phyloP scores from a whole-genome alignment of 2,888 invertebrate species.

The Deilephila elpenor region DNA sequence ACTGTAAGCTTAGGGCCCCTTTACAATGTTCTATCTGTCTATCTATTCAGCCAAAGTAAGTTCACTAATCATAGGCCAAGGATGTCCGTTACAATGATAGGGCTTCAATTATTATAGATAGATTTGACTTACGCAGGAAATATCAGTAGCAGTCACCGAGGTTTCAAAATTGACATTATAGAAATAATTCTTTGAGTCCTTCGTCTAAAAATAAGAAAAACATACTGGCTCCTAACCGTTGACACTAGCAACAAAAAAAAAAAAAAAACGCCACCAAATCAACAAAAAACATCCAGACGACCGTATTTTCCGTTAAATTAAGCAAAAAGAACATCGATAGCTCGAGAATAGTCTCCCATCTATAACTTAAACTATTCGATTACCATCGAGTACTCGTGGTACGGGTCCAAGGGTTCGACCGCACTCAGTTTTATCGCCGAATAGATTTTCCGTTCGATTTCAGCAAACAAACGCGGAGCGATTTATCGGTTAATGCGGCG shows the following conservation, averaged over 20 bases:
- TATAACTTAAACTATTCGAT: slow-evolving; percentile 15
- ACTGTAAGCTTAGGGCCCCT: no score
- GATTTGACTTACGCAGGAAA: no score
- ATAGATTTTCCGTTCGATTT: slow-evolving; percentile 51
- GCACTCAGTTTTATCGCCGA: slow-evolving; percentile 46
- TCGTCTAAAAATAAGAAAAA: no score
- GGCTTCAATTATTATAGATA: no score
- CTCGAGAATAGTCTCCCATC: slow-evolving; percentile 5
- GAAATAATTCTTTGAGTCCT: no score
- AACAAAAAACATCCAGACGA: not conserved
- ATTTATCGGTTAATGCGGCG: slow-evolving; percentile 40
- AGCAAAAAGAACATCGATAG: not conserved
- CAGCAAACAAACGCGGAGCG: slow-evolving; percentile 45
- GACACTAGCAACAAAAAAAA: not conserved
- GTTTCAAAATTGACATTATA: no score
- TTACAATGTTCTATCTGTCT: no score
- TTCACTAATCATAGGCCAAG: no score
- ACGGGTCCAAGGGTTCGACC: slow-evolving; percentile 27
- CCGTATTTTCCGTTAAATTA: not conserved
- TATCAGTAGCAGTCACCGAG: no score
- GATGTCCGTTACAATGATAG: no score
- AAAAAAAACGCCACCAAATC: not conserved
- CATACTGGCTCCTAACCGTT: no score
- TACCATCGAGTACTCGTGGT: slow-evolving; percentile 19
- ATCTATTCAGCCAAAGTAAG: no score